These are phyloP conservation scores for Gavia stellata DNA, from an alignment of 2,113 vertebrate genomes.

Conservation along the genomic window DNA sequence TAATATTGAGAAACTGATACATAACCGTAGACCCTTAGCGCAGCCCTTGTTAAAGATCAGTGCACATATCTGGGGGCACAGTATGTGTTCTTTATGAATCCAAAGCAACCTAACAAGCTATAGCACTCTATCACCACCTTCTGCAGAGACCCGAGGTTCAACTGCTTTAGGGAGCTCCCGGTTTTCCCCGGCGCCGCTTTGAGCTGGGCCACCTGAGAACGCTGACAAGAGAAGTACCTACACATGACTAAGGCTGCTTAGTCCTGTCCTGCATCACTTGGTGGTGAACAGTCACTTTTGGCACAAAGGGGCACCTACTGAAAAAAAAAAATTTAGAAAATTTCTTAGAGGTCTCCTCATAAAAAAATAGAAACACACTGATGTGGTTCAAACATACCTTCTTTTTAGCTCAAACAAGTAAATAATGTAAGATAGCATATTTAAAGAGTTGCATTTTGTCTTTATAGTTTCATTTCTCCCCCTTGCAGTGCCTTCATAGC, in stretches of 20 bases:
- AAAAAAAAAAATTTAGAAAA: neutral
- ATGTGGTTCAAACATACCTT: neutral
- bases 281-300: neutral
- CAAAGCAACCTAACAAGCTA: neutral
- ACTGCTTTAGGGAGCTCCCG: neutral
- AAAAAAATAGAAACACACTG: neutral
- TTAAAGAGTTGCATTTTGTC: neutral
- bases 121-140: neutral
- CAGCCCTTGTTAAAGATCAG: neutral
- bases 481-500: neutral
- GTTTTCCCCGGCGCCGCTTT: neutral
- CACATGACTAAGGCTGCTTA: accelerated
- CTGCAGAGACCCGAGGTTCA: neutral
- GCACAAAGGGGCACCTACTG: neutral
- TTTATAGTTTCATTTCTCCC: neutral
- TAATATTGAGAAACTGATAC: neutral
- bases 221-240: neutral
- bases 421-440: neutral
- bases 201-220: neutral
- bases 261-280: neutral
- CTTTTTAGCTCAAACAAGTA: neutral
- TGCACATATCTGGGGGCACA: neutral
- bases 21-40: accelerated
- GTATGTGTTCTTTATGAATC: neutral
- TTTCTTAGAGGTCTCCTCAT: neutral